Percentiles rank a stretch among this genome's conserved stretches.
Evolutionary conservation across 1,140 invertebrate genomes (phyloP).

Genomic region (Sarcophaga peregrina): DNA sequence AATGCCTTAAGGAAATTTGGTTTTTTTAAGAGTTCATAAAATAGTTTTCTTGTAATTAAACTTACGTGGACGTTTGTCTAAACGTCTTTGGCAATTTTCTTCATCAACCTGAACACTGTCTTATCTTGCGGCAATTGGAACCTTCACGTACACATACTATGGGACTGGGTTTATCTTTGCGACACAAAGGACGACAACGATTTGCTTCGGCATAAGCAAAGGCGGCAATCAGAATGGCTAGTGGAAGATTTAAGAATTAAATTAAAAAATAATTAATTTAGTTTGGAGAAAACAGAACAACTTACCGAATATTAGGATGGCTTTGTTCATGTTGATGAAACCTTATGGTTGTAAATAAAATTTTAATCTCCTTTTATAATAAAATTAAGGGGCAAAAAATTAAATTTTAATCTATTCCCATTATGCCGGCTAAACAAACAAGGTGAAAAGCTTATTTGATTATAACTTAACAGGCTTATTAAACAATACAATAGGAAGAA

Average conservation of each 20-base stretch:
- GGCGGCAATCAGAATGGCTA: not conserved
- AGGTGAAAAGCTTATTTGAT: too few relatives aligned
- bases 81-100: not conserved
- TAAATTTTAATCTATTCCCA: too few relatives aligned
- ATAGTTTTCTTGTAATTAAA: not conserved
- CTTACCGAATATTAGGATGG: not conserved
- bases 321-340: not conserved
- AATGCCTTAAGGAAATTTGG: not conserved
- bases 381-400: too few relatives aligned
- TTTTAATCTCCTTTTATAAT: too few relatives aligned
- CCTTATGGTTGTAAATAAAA: not conserved
- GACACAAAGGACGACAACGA: not conserved
- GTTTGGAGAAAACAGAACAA: not conserved
- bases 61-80: not conserved
- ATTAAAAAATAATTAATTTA: not conserved
- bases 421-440: too few relatives aligned
- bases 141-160: not conserved
- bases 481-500: too few relatives aligned
- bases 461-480: too few relatives aligned
- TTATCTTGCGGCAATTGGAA: not conserved
- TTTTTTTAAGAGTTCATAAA: too few relatives aligned
- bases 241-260: not conserved
- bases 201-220: not conserved
- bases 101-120: slow-evolving; percentile 10
- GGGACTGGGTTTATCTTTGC: not conserved